Evolutionary conservation across 35 echinoderm and acorn worm genomes (phyloP), one percentile per base, ranked within the genome.

Genomic region (Chiridota heheva): DNA sequence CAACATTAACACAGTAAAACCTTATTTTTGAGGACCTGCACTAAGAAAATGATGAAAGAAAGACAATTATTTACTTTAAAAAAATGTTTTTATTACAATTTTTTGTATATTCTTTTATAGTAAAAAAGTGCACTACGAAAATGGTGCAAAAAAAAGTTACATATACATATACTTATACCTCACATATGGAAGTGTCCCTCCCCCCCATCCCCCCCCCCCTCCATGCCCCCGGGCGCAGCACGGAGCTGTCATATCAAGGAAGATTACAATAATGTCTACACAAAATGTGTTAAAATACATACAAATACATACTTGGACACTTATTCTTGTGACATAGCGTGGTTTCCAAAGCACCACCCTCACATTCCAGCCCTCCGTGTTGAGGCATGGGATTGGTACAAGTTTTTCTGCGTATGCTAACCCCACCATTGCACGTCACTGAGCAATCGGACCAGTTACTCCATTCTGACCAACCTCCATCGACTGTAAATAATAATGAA

Each of bases 341-440:
- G 43, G 17, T 31, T 63, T 75, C 28, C 2, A 36, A 42, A 1
- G 24, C 38, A 44, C 37, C 58, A 0, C 53, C 69, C 8, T 2
- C 17, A 76, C 82, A 86, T 32, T 74, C 25, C 29, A 45, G 51
- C 18, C 82, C 82, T 24, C 69, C 82, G 62, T 76, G 39, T 47
- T 76, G 56, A 17, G 82, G 82, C 46, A 8, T 5, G 5, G 82
- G 82, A 3, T 74, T 63, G 3, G 48, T 60, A 40, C 82, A 86
- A 31, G 20, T 60, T 27, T 70, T 57, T 26, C 15, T 60, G 33
- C 70, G 20, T 39, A 62, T 63, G 17, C 20, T 2, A 2, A 61
- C n/a, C 3, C 82, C 82, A 32, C 1, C 58, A 24, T 72, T 70
- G 38, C 82, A 86, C n/a, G 82, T 86, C 36, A 30, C 36, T 46